A percentile compares a stretch with the other conserved stretches of the same genome.
These are phyloP conservation scores for Agrotis segetum DNA, from an alignment of 2,888 invertebrate genomes.

Conservation along the genomic window DNA sequence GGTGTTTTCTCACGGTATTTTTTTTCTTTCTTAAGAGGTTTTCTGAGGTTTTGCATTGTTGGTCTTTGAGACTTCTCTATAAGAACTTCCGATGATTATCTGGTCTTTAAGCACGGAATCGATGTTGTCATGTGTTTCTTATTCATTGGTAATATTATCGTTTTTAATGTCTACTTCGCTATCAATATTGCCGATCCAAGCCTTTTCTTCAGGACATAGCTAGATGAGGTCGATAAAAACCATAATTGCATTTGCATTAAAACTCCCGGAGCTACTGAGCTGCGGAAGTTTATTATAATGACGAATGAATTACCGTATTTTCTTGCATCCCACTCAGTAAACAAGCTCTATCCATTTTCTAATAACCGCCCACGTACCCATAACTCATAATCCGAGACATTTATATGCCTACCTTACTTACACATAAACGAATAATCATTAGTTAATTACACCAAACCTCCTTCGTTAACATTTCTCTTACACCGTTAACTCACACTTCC, in stretches of 20 bases:
- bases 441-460: constrained; percentile 33
- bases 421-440: constrained; percentile 18
- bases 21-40: constrained; percentile 7
- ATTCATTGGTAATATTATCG: not conserved
- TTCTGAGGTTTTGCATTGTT: not conserved
- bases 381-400: constrained; percentile 7
- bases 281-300: not conserved
- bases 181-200: not conserved
- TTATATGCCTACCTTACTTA: not conserved
- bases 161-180: no score
- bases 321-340: not conserved
- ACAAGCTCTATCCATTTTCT: not conserved
- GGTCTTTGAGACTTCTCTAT: not conserved
- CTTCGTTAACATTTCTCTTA: constrained; percentile 55
- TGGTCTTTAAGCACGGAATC: not conserved
- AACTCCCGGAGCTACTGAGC: no score
- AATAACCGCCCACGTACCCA: not conserved
- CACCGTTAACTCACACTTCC: constrained; percentile 52
- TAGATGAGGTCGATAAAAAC: not conserved
- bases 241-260: no score
- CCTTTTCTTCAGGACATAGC: not conserved
- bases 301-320: not conserved
- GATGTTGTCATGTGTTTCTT: not conserved
- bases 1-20: constrained; percentile 55
- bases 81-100: not conserved